phyloP scores from a whole-genome alignment of 2,113 vertebrate genomes.

The Notechis scutatus region DNA sequence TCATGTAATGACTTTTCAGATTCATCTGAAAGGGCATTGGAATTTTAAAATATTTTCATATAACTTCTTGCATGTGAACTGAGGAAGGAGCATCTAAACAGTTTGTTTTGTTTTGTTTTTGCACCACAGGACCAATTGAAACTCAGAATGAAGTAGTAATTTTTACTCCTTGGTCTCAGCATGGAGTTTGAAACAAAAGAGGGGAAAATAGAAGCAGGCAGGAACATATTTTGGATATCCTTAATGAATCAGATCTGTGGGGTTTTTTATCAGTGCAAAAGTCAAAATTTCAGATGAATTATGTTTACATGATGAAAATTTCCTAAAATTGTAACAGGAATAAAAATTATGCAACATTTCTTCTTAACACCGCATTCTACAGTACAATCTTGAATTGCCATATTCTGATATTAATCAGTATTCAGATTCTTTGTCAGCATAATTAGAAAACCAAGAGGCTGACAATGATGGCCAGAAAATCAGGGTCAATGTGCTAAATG shows the following conservation, averaged over 20 bases:
- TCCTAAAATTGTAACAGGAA: not conserved
- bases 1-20: not conserved
- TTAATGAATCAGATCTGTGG: not conserved
- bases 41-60: not conserved
- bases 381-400: conserved; percentile 30
- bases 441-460: conserved; percentile 57
- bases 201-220: not conserved
- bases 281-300: not conserved
- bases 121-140: not conserved
- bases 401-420: conserved; percentile 56
- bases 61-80: not conserved
- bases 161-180: not conserved
- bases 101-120: not conserved
- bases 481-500: conserved; percentile 41
- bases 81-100: not conserved
- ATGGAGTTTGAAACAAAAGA: not conserved
- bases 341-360: not conserved
- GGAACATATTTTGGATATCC: not conserved
- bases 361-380: not conserved
- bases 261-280: not conserved
- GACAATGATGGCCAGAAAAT: conserved; percentile 41
- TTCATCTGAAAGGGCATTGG: not conserved
- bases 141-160: not conserved
- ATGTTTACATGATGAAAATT: not conserved
- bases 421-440: conserved; percentile 49